Percentiles rank a stretch among this genome's conserved stretches.
These are phyloP conservation scores for Zapornia atra DNA, from an alignment of 2,113 vertebrate genomes.

Conservation along the genomic window DNA sequence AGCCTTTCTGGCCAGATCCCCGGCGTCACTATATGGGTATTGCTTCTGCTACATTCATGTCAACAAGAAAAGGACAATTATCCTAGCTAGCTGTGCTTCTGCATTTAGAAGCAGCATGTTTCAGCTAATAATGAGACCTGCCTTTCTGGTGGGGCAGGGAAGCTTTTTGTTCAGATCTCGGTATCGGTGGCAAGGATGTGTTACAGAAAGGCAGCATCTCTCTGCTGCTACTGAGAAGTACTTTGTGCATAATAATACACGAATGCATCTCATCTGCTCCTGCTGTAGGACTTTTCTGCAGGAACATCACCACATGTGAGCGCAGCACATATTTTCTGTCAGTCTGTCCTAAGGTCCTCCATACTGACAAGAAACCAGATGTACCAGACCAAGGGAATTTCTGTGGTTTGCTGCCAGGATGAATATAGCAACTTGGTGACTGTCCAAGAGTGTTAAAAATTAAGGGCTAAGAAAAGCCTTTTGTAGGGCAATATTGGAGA, in stretches of 20 bases:
- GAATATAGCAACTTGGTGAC: not conserved
- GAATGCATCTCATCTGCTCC: not conserved
- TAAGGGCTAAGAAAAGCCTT: not conserved
- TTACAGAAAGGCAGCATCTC: not conserved
- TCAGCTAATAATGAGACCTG: not conserved
- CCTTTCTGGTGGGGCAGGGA: not conserved
- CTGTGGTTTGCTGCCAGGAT: not conserved
- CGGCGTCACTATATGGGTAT: not conserved
- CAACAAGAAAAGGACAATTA: not conserved
- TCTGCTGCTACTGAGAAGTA: not conserved
- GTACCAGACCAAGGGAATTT: not conserved
- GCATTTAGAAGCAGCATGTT: not conserved
- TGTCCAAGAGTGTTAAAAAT: not conserved
- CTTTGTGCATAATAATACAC: not conserved
- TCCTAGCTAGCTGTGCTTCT: not conserved
- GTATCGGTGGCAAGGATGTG: not conserved
- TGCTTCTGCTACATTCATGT: not conserved
- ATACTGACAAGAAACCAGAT: not conserved
- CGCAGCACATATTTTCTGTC: not conserved
- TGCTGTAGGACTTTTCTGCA: not conserved
- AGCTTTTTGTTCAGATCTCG: not conserved
- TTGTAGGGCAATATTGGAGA: not conserved
- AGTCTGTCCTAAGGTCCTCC: not conserved
- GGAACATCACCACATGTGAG: not conserved
- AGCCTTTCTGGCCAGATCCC: not conserved